A percentile compares a stretch with the other conserved stretches of the same genome.
Conservation (phyloP, 2,797 vertebrate genomes). For the Oophaga sylvatica region DNA sequence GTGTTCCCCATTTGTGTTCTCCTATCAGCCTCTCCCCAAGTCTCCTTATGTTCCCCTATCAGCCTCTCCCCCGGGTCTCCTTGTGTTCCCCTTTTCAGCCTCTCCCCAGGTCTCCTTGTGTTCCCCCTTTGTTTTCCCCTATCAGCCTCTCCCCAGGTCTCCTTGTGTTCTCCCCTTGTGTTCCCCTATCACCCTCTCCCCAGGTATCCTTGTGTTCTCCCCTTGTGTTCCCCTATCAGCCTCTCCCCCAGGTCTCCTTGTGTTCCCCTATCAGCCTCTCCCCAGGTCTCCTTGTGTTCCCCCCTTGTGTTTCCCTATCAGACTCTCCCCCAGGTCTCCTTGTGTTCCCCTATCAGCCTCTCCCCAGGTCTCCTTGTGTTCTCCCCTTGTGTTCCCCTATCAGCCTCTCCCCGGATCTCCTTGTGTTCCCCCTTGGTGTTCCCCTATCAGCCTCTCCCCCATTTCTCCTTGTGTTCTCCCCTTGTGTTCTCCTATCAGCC, state of each 20-base stretch:
- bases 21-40: too few relatives aligned
- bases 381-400: not conserved
- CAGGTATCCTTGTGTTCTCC: conserved; percentile 1
- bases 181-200: not conserved
- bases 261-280: not conserved
- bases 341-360: not conserved
- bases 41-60: not conserved
- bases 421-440: not conserved
- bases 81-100: not conserved
- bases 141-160: not conserved
- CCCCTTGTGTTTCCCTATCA: not conserved
- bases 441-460: not conserved
- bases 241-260: conserved; percentile 7
- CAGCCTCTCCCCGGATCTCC: conserved; percentile 1
- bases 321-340: conserved; percentile 12
- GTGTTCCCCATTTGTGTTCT: too few relatives aligned
- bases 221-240: not conserved
- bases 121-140: not conserved
- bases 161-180: not conserved
- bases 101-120: not conserved
- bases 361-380: not conserved
- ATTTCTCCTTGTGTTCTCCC: conserved; percentile 1
- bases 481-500: not conserved
- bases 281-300: not conserved
- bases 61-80: conserved; percentile 3